Evolutionary conservation across 2,113 vertebrate genomes (phyloP), one percentile per base, ranked within the genome.

Genomic region (Regulus satrapa): DNA sequence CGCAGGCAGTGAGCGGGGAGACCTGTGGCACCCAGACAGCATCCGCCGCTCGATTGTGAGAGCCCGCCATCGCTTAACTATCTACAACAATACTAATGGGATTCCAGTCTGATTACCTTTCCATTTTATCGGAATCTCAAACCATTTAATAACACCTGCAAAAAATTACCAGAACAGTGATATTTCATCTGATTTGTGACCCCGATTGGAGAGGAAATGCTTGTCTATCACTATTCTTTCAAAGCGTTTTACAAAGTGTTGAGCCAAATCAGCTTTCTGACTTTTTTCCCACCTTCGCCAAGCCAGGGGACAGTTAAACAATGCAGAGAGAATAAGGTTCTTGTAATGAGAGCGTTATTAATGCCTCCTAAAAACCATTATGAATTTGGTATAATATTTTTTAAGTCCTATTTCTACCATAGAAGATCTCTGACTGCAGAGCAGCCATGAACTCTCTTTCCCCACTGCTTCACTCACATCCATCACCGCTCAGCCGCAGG

Each of bases 391-490:
- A 18, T 31, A 18, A 29, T 59, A 23, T 36, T 71, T 74, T 84
- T 54, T 6, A 2, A 56, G 24, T 45, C 18, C 17, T 36, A 1
- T 32, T 36, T 59, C 5, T 52, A n/a, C n/a, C n/a, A n/a, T n/a
- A n/a, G n/a, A 18, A 54, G 43, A 18, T 4, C 45, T 52, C 9
- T 55, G 49, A 6, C 15, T 45, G 17, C n/a, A 29, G 61, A 59
- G 45, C 75, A 84, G 68, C 28, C 18, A 12, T 1, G 4, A 18
- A 2, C 28, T 25, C 34, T 75, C 9, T 58, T 36, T n/a, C 32
- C 28, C 21, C 40, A 2, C 21, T 4, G 66, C 11, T 36, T 17
- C 31, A 4, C n/a, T 59, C 38, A 0, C 2, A 3, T 5, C 40
- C 80, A 31, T 31, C 83, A 4, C 11, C 29, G 0, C 34, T 46